Evolutionary conservation across 2,113 vertebrate species (phyloP).

Genomic region (Anser cygnoides): DNA sequence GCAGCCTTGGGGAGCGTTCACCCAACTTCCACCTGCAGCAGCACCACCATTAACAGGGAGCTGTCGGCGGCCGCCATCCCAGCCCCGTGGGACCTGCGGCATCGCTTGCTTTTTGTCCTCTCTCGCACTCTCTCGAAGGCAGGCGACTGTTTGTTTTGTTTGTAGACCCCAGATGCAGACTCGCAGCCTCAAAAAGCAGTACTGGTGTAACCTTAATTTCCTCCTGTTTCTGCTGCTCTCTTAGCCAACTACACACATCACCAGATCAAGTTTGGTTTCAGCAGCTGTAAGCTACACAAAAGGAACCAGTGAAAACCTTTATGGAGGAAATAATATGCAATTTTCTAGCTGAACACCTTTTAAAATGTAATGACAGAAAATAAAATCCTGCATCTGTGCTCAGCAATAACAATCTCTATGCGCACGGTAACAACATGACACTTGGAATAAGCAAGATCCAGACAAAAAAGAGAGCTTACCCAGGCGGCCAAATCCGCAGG

Average conservation of each 20-base stretch:
- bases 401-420: conserved; percentile 64
- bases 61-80: neutral
- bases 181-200: neutral
- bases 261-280: conserved; percentile 51
- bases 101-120: neutral
- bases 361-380: conserved; percentile 87
- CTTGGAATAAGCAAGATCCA: conserved; percentile 82
- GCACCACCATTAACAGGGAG: neutral
- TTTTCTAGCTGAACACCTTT: conserved; percentile 93
- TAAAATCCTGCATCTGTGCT: conserved; percentile 70
- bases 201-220: conserved; percentile 55
- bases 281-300: conserved; percentile 72
- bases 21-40: neutral
- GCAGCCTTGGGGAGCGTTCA: neutral
- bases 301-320: conserved; percentile 70
- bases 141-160: neutral
- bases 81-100: neutral
- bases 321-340: conserved; percentile 87
- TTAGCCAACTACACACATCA: conserved; percentile 24
- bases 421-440: conserved; percentile 84
- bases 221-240: neutral
- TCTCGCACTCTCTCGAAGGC: neutral
- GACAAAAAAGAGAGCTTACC: conserved; percentile 78
- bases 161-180: neutral
- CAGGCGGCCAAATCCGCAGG: conserved; percentile 84